A percentile compares a stretch with the other conserved stretches of the same genome.
Conservation (phyloP, 2,113 vertebrate genomes). For the Mus musculus region DNA sequence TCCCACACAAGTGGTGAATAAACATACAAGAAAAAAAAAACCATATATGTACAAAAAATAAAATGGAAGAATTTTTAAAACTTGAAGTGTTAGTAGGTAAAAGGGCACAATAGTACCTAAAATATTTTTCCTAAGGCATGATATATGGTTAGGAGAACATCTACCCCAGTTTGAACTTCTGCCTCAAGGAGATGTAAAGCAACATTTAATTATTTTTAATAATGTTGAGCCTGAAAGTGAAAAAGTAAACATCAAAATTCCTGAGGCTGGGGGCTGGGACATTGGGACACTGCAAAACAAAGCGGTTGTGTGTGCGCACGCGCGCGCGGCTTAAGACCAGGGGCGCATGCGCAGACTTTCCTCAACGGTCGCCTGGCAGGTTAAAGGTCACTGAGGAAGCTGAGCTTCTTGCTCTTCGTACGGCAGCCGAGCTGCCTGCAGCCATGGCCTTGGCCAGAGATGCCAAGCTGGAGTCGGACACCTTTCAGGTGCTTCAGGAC, state of each 20-base stretch:
- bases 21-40: background rate
- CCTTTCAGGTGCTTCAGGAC: conserved; percentile 89
- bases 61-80: background rate
- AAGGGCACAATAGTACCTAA: background rate
- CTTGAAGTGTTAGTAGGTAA: background rate
- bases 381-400: no score
- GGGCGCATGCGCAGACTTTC: background rate
- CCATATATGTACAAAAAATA: background rate
- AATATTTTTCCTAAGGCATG: background rate
- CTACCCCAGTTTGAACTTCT: background rate
- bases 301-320: no score
- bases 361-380: fast-evolving
- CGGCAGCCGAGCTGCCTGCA: fast-evolving
- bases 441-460: conserved; percentile 83
- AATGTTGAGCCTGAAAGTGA: background rate
- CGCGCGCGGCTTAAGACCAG: no score
- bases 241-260: background rate
- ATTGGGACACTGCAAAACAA: fast-evolving
- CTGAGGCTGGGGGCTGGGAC: fast-evolving
- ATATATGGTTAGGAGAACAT: background rate
- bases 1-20: background rate
- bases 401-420: background rate
- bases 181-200: background rate
- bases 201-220: background rate
- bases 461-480: conserved; percentile 86